A percentile compares a stretch with the other conserved stretches of the same genome.
These are phyloP conservation scores for Poicephalus meyeri DNA, from an alignment of 2,113 vertebrate species.

Conservation along the genomic window DNA sequence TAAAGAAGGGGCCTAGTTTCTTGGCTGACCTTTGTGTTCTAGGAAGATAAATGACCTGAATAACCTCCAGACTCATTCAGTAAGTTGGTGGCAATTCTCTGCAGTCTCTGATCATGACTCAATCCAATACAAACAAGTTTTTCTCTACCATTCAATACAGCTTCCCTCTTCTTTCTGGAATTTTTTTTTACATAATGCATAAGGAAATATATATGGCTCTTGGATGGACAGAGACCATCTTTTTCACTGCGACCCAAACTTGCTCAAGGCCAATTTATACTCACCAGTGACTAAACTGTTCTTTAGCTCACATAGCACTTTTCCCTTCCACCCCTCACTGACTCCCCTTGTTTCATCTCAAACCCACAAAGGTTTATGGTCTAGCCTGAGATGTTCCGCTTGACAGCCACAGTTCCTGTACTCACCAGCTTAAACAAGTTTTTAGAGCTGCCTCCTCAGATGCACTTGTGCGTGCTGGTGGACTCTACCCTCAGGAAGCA, in stretches of 20 bases:
- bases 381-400: slow-evolving; percentile 21
- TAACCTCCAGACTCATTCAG: not conserved
- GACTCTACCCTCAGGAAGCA: not conserved
- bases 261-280: not conserved
- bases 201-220: not conserved
- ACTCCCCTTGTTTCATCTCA: not conserved
- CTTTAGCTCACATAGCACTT: not conserved
- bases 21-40: not conserved
- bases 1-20: not conserved
- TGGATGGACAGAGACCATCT: not conserved
- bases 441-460: not conserved
- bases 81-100: not conserved
- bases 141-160: not conserved
- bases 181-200: not conserved
- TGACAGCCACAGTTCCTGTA: not conserved
- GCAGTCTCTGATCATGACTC: not conserved
- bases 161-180: not conserved
- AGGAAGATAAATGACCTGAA: not conserved
- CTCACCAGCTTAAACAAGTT: not conserved
- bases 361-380: not conserved
- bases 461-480: not conserved
- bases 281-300: not conserved
- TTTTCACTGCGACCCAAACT: not conserved
- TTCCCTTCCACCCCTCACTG: not conserved
- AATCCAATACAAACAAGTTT: not conserved